These are phyloP conservation scores for Armadillidium nasatum DNA, from an alignment of 1,140 invertebrate species.

Conservation along the genomic window DNA sequence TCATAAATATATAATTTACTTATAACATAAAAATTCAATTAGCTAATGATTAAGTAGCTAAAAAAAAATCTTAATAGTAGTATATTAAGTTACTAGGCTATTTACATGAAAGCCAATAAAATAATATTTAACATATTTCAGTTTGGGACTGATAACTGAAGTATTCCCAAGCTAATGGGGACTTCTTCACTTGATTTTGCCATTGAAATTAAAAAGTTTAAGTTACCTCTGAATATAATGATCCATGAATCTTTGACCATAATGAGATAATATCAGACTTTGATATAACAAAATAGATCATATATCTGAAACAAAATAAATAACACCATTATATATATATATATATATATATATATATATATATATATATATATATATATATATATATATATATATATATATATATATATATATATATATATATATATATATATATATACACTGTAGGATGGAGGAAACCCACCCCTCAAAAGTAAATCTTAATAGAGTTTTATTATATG, in stretches of 20 bases:
- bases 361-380: background rate
- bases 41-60: background rate
- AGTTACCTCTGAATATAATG: background rate
- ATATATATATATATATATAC: no score
- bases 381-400: background rate
- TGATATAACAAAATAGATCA: background rate
- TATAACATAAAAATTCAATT: background rate
- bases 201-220: background rate
- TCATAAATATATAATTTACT: background rate
- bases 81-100: background rate
- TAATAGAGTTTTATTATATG: no score
- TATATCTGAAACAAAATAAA: background rate
- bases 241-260: slow-evolving; percentile 5
- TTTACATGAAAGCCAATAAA: background rate
- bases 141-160: background rate
- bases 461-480: no score
- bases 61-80: no score
- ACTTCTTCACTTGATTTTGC: background rate
- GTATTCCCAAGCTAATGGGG: background rate
- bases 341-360: background rate
- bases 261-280: background rate
- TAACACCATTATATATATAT: no score
- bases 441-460: no score
- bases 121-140: background rate
- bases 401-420: background rate